phyloP scores from a whole-genome alignment of 2,888 invertebrate species.

The Caenorhabditis angaria region DNA sequence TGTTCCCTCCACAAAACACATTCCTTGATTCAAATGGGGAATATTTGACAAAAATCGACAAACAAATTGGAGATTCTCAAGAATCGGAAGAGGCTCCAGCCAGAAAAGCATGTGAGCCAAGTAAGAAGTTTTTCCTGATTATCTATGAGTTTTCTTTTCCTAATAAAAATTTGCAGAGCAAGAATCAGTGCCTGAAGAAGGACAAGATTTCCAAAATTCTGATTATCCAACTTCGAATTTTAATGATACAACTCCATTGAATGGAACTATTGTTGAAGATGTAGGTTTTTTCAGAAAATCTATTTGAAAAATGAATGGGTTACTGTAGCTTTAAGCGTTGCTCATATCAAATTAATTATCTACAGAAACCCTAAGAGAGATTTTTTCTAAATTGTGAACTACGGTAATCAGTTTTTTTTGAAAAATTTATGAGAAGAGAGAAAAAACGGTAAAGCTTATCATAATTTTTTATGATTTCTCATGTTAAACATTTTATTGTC shows the following conservation, averaged over 20 bases:
- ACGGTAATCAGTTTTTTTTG: too few relatives aligned
- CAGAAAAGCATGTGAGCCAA: slow-evolving; percentile 19
- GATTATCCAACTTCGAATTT: slow-evolving; percentile 9
- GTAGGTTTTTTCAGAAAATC: slow-evolving; percentile 7
- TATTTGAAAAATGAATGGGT: not conserved
- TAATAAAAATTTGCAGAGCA: slow-evolving; percentile 11
- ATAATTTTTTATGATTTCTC: too few relatives aligned
- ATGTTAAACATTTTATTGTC: too few relatives aligned
- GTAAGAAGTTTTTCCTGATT: too few relatives aligned
- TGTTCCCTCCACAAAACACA: slow-evolving; percentile 41
- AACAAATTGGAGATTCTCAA: slow-evolving; percentile 18
- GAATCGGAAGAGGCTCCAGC: slow-evolving; percentile 11
- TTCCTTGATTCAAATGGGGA: slow-evolving; percentile 2
- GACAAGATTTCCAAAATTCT: not conserved
- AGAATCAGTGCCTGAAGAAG: slow-evolving; percentile 10
- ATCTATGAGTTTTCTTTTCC: too few relatives aligned
- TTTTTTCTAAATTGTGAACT: too few relatives aligned
- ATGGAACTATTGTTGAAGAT: slow-evolving; percentile 33
- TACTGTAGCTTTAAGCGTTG: too few relatives aligned
- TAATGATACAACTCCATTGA: slow-evolving; percentile 19
- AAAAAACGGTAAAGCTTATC: too few relatives aligned
- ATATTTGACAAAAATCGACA: slow-evolving; percentile 19
- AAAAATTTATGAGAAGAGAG: too few relatives aligned
- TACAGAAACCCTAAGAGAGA: too few relatives aligned
- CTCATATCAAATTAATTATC: too few relatives aligned